Evolutionary conservation across 2,888 invertebrate species (phyloP).

Genomic region (Aspidiotus destructor): DNA sequence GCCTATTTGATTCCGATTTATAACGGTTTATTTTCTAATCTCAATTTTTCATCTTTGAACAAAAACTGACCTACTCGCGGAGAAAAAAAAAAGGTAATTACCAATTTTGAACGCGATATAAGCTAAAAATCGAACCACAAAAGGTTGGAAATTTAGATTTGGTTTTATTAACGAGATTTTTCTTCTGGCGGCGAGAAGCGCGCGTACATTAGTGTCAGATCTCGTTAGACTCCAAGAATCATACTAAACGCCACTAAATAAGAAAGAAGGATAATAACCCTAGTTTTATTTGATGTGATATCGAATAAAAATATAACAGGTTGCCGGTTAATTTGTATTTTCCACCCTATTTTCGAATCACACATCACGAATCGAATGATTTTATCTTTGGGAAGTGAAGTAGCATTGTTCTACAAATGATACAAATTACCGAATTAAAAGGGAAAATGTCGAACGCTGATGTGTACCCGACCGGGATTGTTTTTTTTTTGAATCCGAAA

Average conservation of each 20-base stretch:
- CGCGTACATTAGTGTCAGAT: slow-evolving; percentile 29
- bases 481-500: too few relatives aligned
- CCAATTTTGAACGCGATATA: slow-evolving; percentile 8
- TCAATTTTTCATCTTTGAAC: not conserved
- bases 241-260: slow-evolving; percentile 27
- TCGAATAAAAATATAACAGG: slow-evolving; percentile 4
- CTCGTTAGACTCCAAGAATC: slow-evolving; percentile 20
- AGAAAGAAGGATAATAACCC: slow-evolving; percentile 3
- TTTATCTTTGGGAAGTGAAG: slow-evolving; percentile 20
- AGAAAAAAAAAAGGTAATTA: slow-evolving; percentile 5
- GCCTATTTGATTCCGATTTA: too few relatives aligned
- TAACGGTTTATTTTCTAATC: not conserved
- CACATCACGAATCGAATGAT: slow-evolving; percentile 26
- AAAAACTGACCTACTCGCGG: not conserved
- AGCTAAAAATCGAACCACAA: not conserved
- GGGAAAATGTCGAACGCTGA: too few relatives aligned
- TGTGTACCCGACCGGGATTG: too few relatives aligned
- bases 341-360: slow-evolving; percentile 10
- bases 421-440: slow-evolving; percentile 18
- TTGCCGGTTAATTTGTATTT: slow-evolving; percentile 18
- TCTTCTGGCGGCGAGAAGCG: slow-evolving; percentile 1
- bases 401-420: slow-evolving; percentile 8
- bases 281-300: slow-evolving; percentile 5
- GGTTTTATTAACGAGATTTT: slow-evolving; percentile 22
- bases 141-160: slow-evolving; percentile 17